These are phyloP conservation scores for Trididemnum miniatum DNA, from an alignment of 23 tunicate genomes.

Conservation along the genomic window DNA sequence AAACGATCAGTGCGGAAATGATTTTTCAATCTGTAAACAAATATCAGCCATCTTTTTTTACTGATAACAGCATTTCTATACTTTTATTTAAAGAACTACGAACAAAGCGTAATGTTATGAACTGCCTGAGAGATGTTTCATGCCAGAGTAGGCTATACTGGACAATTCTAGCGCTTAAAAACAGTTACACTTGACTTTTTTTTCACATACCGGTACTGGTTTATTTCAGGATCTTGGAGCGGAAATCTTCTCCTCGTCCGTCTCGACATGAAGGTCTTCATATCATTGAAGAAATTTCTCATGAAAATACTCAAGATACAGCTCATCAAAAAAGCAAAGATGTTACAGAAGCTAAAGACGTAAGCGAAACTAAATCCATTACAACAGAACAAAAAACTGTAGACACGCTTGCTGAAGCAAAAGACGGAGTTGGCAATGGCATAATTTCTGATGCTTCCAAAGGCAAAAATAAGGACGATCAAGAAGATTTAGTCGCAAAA, in stretches of 20 bases:
- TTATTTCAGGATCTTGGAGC: not conserved
- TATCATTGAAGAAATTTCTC: conserved; percentile 8
- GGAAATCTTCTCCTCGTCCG: not conserved
- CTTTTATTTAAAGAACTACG: too few species aligned
- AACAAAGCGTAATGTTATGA: too few species aligned
- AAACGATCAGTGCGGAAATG: too few species aligned
- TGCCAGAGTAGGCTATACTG: too few species aligned
- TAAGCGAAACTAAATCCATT: not conserved
- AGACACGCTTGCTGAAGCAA: not conserved
- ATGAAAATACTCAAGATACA: not conserved
- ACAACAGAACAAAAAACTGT: not conserved
- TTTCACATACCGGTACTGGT: too few species aligned
- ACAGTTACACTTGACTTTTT: too few species aligned
- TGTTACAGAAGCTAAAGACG: not conserved
- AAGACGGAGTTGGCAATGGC: not conserved
- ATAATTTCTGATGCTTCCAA: not conserved
- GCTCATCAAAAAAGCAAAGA: not conserved
- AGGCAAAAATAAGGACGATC: not conserved
- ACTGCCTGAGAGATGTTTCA: too few species aligned
- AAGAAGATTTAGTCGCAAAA: not conserved
- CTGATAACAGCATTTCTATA: too few species aligned
- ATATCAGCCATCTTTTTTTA: too few species aligned
- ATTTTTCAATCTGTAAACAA: too few species aligned
- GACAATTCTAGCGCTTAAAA: too few species aligned
- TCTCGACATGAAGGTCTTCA: conserved; percentile 14